Evolutionary conservation across 2,797 vertebrate species (phyloP).

Genomic region (Peromyscus melanophrys): DNA sequence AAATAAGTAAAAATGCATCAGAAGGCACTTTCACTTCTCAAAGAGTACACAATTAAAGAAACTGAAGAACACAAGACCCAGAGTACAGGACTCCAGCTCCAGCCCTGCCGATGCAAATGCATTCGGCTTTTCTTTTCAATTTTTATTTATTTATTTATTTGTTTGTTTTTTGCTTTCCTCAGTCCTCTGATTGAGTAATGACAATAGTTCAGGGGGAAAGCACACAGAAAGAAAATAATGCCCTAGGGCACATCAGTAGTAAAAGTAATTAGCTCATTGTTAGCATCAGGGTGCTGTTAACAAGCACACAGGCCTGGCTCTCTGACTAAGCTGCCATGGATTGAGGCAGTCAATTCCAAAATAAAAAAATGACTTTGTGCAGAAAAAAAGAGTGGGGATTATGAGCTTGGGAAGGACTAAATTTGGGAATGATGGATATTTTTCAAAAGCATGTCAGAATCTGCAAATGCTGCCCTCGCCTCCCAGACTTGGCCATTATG

Average conservation of each 20-base stretch:
- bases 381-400: conserved; percentile 42
- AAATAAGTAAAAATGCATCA: conserved; percentile 88
- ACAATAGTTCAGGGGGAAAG: conserved; percentile 84
- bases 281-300: conserved; percentile 82
- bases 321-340: conserved; percentile 77
- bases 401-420: conserved; percentile 63
- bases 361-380: conserved; percentile 61
- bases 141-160: neutral
- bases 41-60: conserved; percentile 85
- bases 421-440: conserved; percentile 77
- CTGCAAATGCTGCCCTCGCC: conserved; percentile 63
- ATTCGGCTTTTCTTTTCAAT: conserved; percentile 45
- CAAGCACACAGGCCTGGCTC: conserved; percentile 81
- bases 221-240: conserved; percentile 84
- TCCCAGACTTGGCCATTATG: conserved; percentile 77
- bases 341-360: conserved; percentile 77
- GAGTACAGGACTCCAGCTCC: conserved; percentile 76
- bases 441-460: conserved; percentile 81
- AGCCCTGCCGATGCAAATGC: conserved; percentile 75
- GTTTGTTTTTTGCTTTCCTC: conserved; percentile 66
- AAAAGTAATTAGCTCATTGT: conserved; percentile 87
- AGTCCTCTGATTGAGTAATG: conserved; percentile 81
- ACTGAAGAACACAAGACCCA: conserved; percentile 73
- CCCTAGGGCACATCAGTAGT: conserved; percentile 82
- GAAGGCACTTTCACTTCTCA: conserved; percentile 81